Evolutionary conservation across 2,113 vertebrate species (phyloP).

Genomic region (Daubentonia madagascariensis): DNA sequence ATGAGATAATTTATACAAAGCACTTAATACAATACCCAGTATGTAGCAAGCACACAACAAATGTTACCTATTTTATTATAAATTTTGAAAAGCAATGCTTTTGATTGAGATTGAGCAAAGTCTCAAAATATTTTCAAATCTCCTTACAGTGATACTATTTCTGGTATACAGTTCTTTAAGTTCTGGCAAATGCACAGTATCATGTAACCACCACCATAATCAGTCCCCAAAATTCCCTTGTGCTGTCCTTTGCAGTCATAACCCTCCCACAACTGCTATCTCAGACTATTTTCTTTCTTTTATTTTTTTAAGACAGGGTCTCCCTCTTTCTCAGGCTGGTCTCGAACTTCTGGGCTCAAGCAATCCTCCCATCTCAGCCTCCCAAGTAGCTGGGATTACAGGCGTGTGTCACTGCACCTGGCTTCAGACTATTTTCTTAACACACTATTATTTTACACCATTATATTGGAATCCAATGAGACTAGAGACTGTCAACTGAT

Average conservation of each 20-base stretch:
- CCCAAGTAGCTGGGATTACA: too few species aligned
- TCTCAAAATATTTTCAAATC: background rate
- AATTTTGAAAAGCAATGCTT: constrained; percentile 26
- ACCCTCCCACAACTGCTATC: accelerated
- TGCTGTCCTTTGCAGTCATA: background rate
- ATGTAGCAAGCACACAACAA: background rate
- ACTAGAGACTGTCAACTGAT: background rate
- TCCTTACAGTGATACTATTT: background rate
- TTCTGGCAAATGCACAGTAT: background rate
- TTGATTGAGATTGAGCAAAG: background rate
- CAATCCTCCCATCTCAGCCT: too few species aligned
- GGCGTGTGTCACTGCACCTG: too few species aligned
- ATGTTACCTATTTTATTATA: background rate
- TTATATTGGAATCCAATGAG: background rate
- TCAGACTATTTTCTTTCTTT: too few species aligned
- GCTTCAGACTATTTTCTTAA: background rate
- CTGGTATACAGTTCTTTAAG: background rate
- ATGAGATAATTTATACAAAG: background rate
- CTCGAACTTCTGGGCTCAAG: too few species aligned
- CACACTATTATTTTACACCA: background rate
- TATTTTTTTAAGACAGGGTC: too few species aligned
- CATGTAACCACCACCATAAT: background rate
- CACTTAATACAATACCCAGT: background rate
- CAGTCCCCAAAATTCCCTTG: background rate
- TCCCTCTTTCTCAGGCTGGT: too few species aligned